These are phyloP conservation scores for Achatina immaculata DNA, from an alignment of 1,140 invertebrate genomes.

Conservation along the genomic window DNA sequence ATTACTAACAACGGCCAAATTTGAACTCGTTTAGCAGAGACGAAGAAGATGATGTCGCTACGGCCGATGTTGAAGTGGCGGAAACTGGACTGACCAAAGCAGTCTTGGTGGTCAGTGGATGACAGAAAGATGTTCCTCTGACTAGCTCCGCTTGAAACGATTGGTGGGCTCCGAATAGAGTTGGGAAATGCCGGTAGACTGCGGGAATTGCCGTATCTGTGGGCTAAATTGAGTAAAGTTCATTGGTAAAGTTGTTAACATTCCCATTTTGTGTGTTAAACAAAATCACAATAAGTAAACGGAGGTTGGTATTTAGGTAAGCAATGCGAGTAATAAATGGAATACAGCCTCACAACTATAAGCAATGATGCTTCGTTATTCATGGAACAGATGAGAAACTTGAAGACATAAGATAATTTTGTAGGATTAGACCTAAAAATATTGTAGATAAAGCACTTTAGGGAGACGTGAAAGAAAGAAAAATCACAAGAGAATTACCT, in stretches of 20 bases:
- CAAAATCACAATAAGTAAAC: not conserved
- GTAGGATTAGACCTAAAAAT: no score
- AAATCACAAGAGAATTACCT: no score
- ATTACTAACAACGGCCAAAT: not conserved
- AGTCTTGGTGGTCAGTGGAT: not conserved
- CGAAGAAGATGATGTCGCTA: not conserved
- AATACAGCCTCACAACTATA: not conserved
- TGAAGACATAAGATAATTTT: no score
- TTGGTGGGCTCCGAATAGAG: not conserved
- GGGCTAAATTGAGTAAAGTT: not conserved
- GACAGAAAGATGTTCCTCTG: not conserved
- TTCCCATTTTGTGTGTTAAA: not conserved
- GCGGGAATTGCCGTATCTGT: slow-evolving; percentile 9
- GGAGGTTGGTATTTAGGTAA: not conserved
- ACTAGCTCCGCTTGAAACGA: not conserved
- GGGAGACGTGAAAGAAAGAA: no score
- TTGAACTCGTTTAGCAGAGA: not conserved
- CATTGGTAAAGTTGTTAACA: not conserved
- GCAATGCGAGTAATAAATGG: not conserved
- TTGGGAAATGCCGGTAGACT: slow-evolving; percentile 15
- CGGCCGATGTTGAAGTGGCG: not conserved
- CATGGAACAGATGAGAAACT: no score
- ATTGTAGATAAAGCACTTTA: no score
- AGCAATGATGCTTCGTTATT: not conserved
- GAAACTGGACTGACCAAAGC: not conserved